These are phyloP conservation scores for Chelonus formosanus DNA, from an alignment of 2,888 invertebrate genomes.

Conservation along the genomic window DNA sequence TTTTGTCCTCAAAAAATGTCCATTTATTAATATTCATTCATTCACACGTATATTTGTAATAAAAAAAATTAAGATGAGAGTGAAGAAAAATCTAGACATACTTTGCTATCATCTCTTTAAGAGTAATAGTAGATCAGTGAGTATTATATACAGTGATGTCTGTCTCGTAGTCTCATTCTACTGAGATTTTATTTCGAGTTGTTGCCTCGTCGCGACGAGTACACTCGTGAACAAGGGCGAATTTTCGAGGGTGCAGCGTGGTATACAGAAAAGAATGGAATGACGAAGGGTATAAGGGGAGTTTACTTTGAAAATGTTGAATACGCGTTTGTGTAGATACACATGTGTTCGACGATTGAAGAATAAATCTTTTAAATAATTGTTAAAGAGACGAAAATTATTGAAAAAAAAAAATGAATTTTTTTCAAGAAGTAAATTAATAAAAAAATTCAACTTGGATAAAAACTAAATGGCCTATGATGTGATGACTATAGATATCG, in stretches of 20 bases:
- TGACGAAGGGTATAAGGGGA: conserved; percentile 17
- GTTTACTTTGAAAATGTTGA: conserved; percentile 24
- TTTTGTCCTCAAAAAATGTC: too few species aligned
- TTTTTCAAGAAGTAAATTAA: not conserved
- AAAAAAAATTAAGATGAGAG: too few species aligned
- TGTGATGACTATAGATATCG: too few species aligned
- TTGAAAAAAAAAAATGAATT: conserved; percentile 8
- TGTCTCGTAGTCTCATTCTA: not conserved
- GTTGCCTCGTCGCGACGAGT: conserved; percentile 10
- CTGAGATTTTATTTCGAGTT: conserved; percentile 12
- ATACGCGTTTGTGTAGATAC: conserved; percentile 24
- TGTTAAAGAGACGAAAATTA: conserved; percentile 23
- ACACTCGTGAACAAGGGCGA: conserved; percentile 13
- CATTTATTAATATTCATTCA: too few species aligned
- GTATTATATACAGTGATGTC: not conserved
- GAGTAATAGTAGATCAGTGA: too few species aligned
- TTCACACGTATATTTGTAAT: too few species aligned
- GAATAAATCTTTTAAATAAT: not conserved
- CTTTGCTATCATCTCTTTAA: too few species aligned
- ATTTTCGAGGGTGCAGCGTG: conserved; percentile 12
- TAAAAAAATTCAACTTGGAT: too few species aligned
- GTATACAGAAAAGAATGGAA: conserved; percentile 24
- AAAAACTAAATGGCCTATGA: too few species aligned
- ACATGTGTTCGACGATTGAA: conserved; percentile 22
- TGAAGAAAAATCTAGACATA: too few species aligned